phyloP scores from a whole-genome alignment of 1,140 invertebrate genomes.

The Probaryconus sp. region DNA sequence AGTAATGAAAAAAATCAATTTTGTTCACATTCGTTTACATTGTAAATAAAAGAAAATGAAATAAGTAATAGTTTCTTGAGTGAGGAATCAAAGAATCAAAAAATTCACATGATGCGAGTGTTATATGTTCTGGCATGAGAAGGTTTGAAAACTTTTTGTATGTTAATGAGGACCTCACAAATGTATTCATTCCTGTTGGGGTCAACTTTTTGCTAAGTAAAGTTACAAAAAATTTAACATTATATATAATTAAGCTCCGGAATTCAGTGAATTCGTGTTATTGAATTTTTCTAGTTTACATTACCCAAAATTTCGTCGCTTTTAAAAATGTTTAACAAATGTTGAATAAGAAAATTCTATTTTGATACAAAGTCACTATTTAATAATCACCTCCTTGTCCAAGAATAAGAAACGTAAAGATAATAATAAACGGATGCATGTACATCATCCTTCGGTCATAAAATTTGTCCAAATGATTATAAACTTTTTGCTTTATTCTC shows the following conservation, averaged over 20 bases:
- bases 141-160: constrained; percentile 58
- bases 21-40: too few species aligned
- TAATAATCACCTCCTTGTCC: constrained; percentile 13
- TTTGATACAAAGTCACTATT: too few species aligned
- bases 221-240: constrained; percentile 17
- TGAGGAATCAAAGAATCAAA: not conserved
- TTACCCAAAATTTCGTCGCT: not conserved
- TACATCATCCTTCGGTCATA: constrained; percentile 1
- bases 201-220: constrained; percentile 54
- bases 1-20: too few species aligned
- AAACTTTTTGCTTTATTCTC: constrained; percentile 14
- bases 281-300: not conserved
- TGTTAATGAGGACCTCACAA: constrained; percentile 61
- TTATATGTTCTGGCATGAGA: constrained; percentile 20
- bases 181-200: constrained; percentile 62
- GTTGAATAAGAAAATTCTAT: too few species aligned
- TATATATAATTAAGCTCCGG: constrained; percentile 27
- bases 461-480: not conserved
- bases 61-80: too few species aligned
- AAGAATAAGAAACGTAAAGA: constrained; percentile 7
- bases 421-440: not conserved
- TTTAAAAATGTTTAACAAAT: too few species aligned
- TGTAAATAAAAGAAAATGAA: too few species aligned
- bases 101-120: constrained; percentile 4
- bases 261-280: too few species aligned